Conservation (phyloP, 1,140 invertebrate genomes). For the Papilio polytes region DNA sequence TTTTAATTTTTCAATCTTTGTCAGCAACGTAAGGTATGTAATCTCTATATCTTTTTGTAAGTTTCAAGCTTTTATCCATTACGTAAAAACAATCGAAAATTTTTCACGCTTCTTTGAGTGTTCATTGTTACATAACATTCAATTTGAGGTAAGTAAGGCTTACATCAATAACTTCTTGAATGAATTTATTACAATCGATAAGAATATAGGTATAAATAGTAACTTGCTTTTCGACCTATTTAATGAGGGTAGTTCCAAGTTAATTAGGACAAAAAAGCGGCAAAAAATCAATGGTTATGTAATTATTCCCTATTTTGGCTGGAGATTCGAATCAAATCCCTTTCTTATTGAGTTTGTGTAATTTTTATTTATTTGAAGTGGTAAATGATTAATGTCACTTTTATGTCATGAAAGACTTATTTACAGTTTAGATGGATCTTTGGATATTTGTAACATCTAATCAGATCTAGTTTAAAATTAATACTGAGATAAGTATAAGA, state of each 20-base stretch:
- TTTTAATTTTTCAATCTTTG: background rate
- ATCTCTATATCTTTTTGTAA: background rate
- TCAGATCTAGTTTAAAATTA: too few species aligned
- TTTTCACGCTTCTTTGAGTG: background rate
- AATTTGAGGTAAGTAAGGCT: background rate
- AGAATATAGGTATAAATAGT: background rate
- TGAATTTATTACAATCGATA: background rate
- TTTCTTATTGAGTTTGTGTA: background rate
- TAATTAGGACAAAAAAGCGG: too few species aligned
- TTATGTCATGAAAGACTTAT: too few species aligned
- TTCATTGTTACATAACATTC: conserved; percentile 19
- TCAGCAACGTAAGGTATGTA: background rate
- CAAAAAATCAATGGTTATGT: background rate
- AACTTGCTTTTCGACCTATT: background rate
- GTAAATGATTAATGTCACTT: too few species aligned
- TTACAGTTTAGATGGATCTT: too few species aligned
- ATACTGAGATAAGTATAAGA: too few species aligned
- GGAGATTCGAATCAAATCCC: background rate
- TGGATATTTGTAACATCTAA: too few species aligned
- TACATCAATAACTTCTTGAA: background rate
- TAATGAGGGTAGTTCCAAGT: background rate
- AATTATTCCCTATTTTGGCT: background rate
- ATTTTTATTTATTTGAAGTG: too few species aligned
- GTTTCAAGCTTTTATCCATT: background rate
- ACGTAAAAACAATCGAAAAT: background rate